Evolutionary conservation across 2,888 invertebrate genomes (phyloP).

Genomic region (Sphecodes monilicornis): DNA sequence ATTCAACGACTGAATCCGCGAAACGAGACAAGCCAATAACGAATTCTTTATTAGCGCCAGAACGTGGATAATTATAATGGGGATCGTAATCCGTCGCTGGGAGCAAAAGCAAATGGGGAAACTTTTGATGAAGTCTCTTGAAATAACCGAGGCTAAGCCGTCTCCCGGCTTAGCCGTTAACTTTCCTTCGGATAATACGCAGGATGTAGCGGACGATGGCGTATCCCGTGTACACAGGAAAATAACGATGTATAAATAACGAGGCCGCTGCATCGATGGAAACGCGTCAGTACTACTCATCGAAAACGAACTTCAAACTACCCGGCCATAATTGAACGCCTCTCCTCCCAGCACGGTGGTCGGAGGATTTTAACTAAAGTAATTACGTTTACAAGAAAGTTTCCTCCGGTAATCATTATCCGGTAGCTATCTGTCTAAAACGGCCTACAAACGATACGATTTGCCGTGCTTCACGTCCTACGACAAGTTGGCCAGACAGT

Average conservation of each 20-base stretch:
- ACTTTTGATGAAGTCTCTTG: conserved; percentile 63
- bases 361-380: neutral
- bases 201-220: conserved; percentile 12
- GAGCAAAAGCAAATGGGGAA: conserved; percentile 44
- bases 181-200: conserved; percentile 46
- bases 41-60: conserved; percentile 40
- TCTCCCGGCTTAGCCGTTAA: conserved; percentile 42
- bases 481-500: too few relatives aligned
- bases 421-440: neutral
- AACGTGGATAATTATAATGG: conserved; percentile 52
- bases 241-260: conserved; percentile 40
- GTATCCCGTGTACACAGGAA: neutral
- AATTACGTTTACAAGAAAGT: conserved; percentile 18
- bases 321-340: neutral
- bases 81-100: conserved; percentile 52
- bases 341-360: neutral
- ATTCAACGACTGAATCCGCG: neutral
- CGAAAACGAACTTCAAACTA: conserved; percentile 13
- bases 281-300: conserved; percentile 13
- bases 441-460: too few relatives aligned
- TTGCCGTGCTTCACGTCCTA: too few relatives aligned
- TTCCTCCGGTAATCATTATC: conserved; percentile 1
- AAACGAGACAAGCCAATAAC: conserved; percentile 21
- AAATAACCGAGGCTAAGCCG: conserved; percentile 59
- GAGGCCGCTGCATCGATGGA: conserved; percentile 11